Conservation (phyloP, 2,797 vertebrate species). For the Pipistrellus nathusii region DNA sequence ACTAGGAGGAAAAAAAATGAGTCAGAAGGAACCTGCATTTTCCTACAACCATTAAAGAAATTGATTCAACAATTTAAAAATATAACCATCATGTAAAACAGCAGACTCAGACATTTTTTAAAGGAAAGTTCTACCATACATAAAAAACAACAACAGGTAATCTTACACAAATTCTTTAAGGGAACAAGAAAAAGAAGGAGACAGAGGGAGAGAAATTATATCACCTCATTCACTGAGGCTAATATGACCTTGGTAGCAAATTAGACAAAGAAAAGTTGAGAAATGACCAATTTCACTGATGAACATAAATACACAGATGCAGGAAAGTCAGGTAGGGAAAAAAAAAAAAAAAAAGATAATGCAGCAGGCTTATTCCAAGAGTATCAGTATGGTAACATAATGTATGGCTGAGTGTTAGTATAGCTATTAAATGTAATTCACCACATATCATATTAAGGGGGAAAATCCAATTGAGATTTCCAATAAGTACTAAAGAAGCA, state of each 20-base stretch:
- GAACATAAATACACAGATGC: not conserved
- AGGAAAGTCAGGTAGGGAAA: not conserved
- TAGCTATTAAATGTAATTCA: not conserved
- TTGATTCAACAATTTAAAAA: not conserved
- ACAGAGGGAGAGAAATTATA: not conserved
- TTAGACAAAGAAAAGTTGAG: not conserved
- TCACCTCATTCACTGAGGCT: not conserved
- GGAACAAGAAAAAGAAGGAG: not conserved
- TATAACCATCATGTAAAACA: not conserved
- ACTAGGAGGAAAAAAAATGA: not conserved
- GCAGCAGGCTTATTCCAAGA: not conserved
- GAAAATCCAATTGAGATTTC: not conserved
- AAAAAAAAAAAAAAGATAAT: not conserved
- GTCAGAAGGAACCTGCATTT: not conserved
- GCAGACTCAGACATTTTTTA: not conserved
- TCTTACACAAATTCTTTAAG: not conserved
- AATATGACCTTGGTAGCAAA: not conserved
- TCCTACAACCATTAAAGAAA: not conserved
- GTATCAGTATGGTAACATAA: not conserved
- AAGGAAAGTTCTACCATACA: not conserved
- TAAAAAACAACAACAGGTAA: not conserved
- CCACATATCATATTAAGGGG: not conserved
- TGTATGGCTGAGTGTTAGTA: fast-evolving
- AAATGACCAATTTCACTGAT: not conserved
- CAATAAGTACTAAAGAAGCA: not conserved